A percentile compares a stretch with the other conserved stretches of the same genome.
These are phyloP conservation scores for Oscheius sp. DNA, from an alignment of 2,888 invertebrate genomes.

Conservation along the genomic window DNA sequence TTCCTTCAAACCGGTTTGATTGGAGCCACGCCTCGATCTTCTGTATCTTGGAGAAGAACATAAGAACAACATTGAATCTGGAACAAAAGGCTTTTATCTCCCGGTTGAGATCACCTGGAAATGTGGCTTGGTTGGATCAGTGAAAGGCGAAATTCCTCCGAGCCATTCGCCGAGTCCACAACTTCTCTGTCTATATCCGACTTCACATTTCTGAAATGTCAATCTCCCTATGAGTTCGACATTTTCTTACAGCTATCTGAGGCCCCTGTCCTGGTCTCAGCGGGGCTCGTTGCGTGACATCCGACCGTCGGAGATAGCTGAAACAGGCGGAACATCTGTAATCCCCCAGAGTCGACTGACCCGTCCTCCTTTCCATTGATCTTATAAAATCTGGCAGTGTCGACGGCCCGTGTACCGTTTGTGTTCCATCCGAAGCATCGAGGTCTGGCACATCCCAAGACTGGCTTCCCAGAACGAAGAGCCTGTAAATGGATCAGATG, in stretches of 20 bases:
- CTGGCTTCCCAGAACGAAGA: slow-evolving; percentile 58
- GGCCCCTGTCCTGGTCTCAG: slow-evolving; percentile 43
- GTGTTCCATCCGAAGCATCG: slow-evolving; percentile 60
- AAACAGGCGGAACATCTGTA: neutral
- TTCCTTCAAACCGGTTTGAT: too few relatives aligned
- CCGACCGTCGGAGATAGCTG: slow-evolving; percentile 50
- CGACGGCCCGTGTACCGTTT: slow-evolving; percentile 56
- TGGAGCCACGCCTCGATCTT: slow-evolving; percentile 59
- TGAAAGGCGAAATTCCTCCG: slow-evolving; percentile 59
- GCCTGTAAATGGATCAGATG: too few relatives aligned
- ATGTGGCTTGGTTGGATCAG: slow-evolving; percentile 39
- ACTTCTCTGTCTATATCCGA: slow-evolving; percentile 45
- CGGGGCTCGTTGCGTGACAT: slow-evolving; percentile 43
- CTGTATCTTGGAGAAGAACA: slow-evolving; percentile 51
- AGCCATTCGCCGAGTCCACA: slow-evolving; percentile 62
- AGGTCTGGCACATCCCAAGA: slow-evolving; percentile 61
- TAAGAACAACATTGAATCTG: slow-evolving; percentile 59
- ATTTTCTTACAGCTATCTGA: slow-evolving; percentile 44
- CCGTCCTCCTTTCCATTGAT: slow-evolving; percentile 63
- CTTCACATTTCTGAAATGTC: slow-evolving; percentile 51
- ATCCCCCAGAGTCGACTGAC: slow-evolving; percentile 26
- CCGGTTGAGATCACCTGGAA: slow-evolving; percentile 11
- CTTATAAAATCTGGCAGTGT: slow-evolving; percentile 60
- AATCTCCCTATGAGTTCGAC: neutral
- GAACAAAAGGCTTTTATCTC: too few relatives aligned